phyloP scores from a whole-genome alignment of 2,888 invertebrate genomes.

The Platynereis dumerilii region DNA sequence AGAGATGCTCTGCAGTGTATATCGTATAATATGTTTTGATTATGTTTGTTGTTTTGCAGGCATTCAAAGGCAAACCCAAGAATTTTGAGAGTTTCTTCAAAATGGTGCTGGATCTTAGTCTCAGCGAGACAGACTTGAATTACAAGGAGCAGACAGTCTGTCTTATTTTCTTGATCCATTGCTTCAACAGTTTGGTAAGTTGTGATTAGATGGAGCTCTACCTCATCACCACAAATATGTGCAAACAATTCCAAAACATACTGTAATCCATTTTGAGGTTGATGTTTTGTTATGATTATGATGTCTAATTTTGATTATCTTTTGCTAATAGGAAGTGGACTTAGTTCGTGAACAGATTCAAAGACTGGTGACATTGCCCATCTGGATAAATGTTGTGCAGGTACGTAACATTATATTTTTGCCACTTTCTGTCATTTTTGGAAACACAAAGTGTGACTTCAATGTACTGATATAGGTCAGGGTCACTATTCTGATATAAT shows the following conservation, averaged over 20 bases:
- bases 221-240: too few relatives aligned
- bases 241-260: too few relatives aligned
- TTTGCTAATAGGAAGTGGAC: constrained; percentile 75
- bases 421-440: too few relatives aligned
- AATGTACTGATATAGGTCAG: too few relatives aligned
- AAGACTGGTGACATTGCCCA: constrained; percentile 86
- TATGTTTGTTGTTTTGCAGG: constrained; percentile 64
- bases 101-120: constrained; percentile 67
- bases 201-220: too few relatives aligned
- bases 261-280: too few relatives aligned
- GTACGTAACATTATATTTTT: constrained; percentile 63
- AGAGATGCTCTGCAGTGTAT: too few relatives aligned
- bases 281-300: too few relatives aligned
- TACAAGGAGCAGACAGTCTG: constrained; percentile 82
- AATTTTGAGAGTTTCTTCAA: constrained; percentile 63
- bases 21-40: neutral
- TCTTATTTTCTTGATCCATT: constrained; percentile 91
- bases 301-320: too few relatives aligned
- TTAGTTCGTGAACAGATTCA: constrained; percentile 91
- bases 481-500: too few relatives aligned
- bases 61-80: constrained; percentile 78
- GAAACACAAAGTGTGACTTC: too few relatives aligned
- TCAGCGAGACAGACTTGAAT: constrained; percentile 66
- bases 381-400: constrained; percentile 82
- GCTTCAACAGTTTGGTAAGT: constrained; percentile 88